These are phyloP conservation scores for Drosophila lacteicornis DNA, from an alignment of 1,140 invertebrate genomes.

Conservation along the genomic window DNA sequence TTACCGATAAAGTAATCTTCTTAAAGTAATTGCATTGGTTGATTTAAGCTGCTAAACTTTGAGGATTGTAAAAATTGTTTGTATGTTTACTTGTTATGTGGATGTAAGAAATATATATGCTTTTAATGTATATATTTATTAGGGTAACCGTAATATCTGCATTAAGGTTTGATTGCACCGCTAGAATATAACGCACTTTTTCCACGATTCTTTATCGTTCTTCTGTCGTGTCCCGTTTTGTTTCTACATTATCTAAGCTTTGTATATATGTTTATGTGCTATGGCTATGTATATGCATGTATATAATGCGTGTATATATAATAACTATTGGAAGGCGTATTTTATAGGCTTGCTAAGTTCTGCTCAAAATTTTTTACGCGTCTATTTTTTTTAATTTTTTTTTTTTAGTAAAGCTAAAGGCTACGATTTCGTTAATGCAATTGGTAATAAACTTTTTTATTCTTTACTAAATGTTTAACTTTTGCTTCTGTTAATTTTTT, in stretches of 20 bases:
- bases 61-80: constrained; percentile 45
- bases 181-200: constrained; percentile 71
- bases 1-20: constrained; percentile 66
- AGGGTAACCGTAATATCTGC: constrained; percentile 35
- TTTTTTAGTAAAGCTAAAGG: constrained; percentile 63
- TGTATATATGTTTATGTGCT: constrained; percentile 55
- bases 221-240: constrained; percentile 4
- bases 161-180: constrained; percentile 74
- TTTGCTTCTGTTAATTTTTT: constrained; percentile 27
- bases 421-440: constrained; percentile 55
- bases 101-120: constrained; percentile 67
- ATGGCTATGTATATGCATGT: constrained; percentile 44
- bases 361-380: constrained; percentile 58
- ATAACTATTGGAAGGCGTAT: constrained; percentile 78
- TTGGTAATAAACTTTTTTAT: constrained; percentile 18
- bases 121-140: constrained; percentile 38
- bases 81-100: constrained; percentile 35
- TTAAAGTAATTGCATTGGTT: constrained; percentile 77
- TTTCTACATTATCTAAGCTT: constrained; percentile 17
- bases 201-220: constrained; percentile 18
- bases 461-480: constrained; percentile 41
- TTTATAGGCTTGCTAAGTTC: constrained; percentile 68
- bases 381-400: constrained; percentile 12
- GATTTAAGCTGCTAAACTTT: constrained; percentile 57
- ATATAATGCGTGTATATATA: constrained; percentile 67